Percentiles rank a stretch among this genome's conserved stretches.
These are phyloP conservation scores for Perodicticus potto DNA, from an alignment of 2,797 vertebrate species.

Conservation along the genomic window DNA sequence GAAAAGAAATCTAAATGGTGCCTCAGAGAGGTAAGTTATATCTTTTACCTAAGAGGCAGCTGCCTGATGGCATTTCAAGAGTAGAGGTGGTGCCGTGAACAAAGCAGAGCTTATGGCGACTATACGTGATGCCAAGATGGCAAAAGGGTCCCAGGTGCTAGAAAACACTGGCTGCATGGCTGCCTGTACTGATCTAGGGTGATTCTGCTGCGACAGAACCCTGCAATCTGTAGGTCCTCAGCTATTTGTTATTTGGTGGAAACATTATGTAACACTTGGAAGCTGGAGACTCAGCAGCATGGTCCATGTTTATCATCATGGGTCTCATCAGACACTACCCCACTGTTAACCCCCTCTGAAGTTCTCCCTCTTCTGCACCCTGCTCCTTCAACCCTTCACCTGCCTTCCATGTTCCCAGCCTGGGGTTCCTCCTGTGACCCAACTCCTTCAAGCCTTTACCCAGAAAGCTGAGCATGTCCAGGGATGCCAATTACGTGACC, in stretches of 20 bases:
- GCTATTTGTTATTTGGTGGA: neutral
- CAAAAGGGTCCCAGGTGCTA: neutral
- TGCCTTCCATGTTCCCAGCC: neutral
- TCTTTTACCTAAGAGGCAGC: neutral
- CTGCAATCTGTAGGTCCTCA: neutral
- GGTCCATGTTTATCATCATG: accelerated
- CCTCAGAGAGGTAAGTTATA: neutral
- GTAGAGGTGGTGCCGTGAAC: neutral
- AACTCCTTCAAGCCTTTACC: neutral
- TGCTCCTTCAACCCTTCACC: neutral
- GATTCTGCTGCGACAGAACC: neutral
- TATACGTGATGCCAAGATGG: neutral
- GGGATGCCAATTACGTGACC: neutral
- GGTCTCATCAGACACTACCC: neutral
- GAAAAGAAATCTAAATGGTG: neutral
- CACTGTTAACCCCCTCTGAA: no score
- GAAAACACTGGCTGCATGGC: neutral
- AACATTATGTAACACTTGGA: neutral
- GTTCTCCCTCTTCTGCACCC: neutral
- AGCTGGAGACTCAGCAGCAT: neutral
- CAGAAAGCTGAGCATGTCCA: neutral
- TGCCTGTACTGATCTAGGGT: neutral
- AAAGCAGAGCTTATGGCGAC: neutral
- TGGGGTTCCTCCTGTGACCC: neutral
- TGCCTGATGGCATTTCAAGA: constrained; percentile 1